Conservation (phyloP, 2,797 vertebrate species). For the Hyperoplus lanceolatus region DNA sequence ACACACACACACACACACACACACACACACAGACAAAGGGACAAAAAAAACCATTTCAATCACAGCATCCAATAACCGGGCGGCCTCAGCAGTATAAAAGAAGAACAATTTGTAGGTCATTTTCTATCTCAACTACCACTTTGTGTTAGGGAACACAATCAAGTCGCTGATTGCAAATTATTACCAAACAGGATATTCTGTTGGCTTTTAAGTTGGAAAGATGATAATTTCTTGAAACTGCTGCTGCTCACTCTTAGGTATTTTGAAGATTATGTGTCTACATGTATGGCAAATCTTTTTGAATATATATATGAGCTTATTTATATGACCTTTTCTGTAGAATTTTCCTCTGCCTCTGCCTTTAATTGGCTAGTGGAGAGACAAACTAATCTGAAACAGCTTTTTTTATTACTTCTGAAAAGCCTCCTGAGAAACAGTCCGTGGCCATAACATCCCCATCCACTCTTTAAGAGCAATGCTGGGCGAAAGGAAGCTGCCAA, state of each 20-base stretch:
- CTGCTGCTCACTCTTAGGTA: background rate
- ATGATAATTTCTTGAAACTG: background rate
- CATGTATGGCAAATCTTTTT: background rate
- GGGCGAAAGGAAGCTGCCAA: slow-evolving; percentile 25
- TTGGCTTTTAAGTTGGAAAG: background rate
- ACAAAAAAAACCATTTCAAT: slow-evolving; percentile 29
- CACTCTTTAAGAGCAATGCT: slow-evolving; percentile 25
- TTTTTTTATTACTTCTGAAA: slow-evolving; percentile 10
- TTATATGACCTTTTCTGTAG: slow-evolving; percentile 1
- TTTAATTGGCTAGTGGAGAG: slow-evolving; percentile 7
- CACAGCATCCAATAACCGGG: background rate
- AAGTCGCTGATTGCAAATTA: slow-evolving; percentile 35
- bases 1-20: background rate
- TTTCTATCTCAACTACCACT: slow-evolving; percentile 19
- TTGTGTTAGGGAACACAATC: slow-evolving; percentile 14
- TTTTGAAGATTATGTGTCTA: background rate
- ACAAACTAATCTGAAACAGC: slow-evolving; percentile 11
- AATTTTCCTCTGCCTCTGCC: background rate
- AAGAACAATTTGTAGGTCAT: slow-evolving; percentile 18
- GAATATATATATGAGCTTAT: slow-evolving; percentile 2
- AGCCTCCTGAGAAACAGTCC: background rate
- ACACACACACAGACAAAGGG: background rate
- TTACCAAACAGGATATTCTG: background rate
- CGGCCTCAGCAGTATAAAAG: slow-evolving; percentile 2
- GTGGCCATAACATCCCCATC: background rate